phyloP scores from a whole-genome alignment of 1,140 invertebrate genomes.

The Philotrypesis tridentata region DNA sequence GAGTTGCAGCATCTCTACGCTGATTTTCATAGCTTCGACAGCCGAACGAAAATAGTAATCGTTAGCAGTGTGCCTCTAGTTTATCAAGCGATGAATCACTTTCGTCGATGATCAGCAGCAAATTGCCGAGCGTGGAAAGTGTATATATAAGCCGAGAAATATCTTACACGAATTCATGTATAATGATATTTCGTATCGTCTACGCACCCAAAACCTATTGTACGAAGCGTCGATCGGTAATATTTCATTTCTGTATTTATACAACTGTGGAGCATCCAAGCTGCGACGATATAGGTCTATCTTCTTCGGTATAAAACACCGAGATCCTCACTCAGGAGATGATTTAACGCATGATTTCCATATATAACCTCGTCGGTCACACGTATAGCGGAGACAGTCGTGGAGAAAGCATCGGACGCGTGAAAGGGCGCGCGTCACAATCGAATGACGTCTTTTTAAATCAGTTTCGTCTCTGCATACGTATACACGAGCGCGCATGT shows the following conservation, averaged over 20 bases:
- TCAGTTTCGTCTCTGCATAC: background rate
- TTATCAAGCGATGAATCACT: background rate
- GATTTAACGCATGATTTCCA: background rate
- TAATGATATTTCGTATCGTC: background rate
- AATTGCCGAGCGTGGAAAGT: background rate
- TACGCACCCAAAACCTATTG: background rate
- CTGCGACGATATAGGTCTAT: background rate
- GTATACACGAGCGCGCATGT: too few relatives aligned
- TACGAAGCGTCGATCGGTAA: background rate
- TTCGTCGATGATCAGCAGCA: background rate
- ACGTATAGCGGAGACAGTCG: background rate
- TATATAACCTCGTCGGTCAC: background rate
- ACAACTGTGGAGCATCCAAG: background rate
- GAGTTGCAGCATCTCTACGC: background rate
- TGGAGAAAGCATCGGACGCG: background rate
- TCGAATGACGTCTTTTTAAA: constrained; percentile 32
- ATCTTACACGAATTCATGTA: too few relatives aligned
- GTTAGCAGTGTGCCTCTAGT: background rate
- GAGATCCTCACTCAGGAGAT: background rate
- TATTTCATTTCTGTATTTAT: background rate
- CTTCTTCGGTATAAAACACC: background rate
- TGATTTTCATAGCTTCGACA: background rate
- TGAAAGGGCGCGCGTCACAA: background rate
- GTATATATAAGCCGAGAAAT: background rate
- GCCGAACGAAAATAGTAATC: background rate